These are phyloP conservation scores for Willisornis vidua DNA, from an alignment of 2,113 vertebrate species.

Conservation along the genomic window DNA sequence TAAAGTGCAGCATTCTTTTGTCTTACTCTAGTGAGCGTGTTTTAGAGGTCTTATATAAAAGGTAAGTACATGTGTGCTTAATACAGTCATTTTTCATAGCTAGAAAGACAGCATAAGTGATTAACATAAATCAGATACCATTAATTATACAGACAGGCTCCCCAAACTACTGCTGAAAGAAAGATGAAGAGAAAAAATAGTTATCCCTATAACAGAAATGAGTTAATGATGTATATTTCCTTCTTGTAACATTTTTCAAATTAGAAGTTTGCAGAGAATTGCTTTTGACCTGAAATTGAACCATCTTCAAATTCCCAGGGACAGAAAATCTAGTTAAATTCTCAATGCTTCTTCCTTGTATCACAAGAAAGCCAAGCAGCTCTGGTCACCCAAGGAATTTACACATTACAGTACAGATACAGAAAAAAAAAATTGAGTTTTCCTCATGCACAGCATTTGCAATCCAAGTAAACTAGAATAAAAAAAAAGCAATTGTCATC, in stretches of 20 bases:
- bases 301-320: slow-evolving; percentile 7
- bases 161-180: slow-evolving; percentile 45
- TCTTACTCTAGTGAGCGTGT: neutral
- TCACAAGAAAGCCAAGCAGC: neutral
- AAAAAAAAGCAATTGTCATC: neutral
- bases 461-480: neutral
- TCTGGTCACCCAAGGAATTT: neutral
- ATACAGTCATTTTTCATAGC: slow-evolving; percentile 39
- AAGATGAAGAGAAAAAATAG: slow-evolving; percentile 30
- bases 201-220: slow-evolving; percentile 9
- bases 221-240: slow-evolving; percentile 35
- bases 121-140: slow-evolving; percentile 55
- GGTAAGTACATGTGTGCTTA: neutral
- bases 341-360: neutral
- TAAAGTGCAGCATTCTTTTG: neutral
- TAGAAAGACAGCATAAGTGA: slow-evolving; percentile 31
- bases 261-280: slow-evolving; percentile 12
- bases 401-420: neutral
- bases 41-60: neutral
- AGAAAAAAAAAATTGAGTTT: neutral
- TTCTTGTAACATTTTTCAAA: slow-evolving; percentile 45
- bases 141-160: slow-evolving; percentile 46
- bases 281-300: slow-evolving; percentile 42
- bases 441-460: neutral
- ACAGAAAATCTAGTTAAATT: slow-evolving; percentile 5